Percentiles rank a stretch among this genome's conserved stretches.
These are phyloP conservation scores for Diadumene lineata DNA, from an alignment of 92 coral and sea anemone species.

Conservation along the genomic window DNA sequence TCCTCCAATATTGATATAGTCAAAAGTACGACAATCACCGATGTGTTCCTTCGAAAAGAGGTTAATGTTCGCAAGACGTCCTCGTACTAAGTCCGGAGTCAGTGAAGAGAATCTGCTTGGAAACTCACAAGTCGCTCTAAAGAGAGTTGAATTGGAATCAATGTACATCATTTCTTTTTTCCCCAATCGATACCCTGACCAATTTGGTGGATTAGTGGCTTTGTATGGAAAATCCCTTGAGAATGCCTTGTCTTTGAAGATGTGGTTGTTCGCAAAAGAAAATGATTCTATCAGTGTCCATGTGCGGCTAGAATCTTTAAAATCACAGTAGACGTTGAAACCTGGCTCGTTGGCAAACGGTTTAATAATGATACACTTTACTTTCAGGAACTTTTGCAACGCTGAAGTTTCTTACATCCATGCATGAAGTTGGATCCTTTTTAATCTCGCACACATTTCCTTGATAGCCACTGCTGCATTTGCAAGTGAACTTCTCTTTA, in stretches of 20 bases:
- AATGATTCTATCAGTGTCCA: constrained; percentile 45
- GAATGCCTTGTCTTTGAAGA: background rate
- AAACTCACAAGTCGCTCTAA: constrained; percentile 39
- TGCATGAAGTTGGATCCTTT: constrained; percentile 8
- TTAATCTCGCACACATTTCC: background rate
- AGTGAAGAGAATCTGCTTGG: constrained; percentile 10
- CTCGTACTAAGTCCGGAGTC: background rate
- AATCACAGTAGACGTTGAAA: constrained; percentile 29
- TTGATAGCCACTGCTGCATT: constrained; percentile 23
- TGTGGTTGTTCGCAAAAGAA: background rate
- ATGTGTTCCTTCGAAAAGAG: background rate
- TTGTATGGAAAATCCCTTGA: background rate
- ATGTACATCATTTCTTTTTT: constrained; percentile 6
- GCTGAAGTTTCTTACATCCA: too few relatives aligned
- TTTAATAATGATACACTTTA: too few relatives aligned
- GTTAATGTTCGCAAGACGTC: background rate
- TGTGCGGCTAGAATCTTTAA: background rate
- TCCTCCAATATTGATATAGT: too few relatives aligned
- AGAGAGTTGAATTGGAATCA: background rate
- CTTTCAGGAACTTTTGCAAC: too few relatives aligned
- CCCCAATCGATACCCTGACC: constrained; percentile 13
- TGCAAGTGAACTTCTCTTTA: constrained; percentile 31
- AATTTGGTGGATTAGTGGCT: constrained; percentile 3
- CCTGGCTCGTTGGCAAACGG: too few relatives aligned
- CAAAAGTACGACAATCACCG: background rate